Percentiles rank a stretch among this genome's conserved stretches.
phyloP scores from a whole-genome alignment of 1,140 invertebrate species.

The Uloborus diversus region DNA sequence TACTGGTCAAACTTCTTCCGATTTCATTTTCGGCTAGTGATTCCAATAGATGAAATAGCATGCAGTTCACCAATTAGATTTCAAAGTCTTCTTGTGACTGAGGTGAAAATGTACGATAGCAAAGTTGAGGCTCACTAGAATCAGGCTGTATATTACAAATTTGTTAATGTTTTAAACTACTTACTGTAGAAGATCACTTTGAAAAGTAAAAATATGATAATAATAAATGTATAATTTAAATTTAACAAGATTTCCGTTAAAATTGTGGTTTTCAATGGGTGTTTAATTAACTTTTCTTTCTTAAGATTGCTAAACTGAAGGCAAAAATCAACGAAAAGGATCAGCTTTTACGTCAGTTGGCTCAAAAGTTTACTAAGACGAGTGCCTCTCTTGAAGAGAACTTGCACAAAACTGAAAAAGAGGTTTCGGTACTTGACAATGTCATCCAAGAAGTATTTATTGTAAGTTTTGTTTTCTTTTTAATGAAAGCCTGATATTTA shows the following conservation, averaged over 20 bases:
- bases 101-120: not conserved
- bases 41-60: too few relatives aligned
- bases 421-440: conserved; percentile 57
- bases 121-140: not conserved
- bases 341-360: conserved; percentile 35
- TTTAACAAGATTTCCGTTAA: not conserved
- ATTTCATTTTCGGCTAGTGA: too few relatives aligned
- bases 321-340: conserved; percentile 30
- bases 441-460: conserved; percentile 55
- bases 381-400: conserved; percentile 54
- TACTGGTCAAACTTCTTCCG: too few relatives aligned
- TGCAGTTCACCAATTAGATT: too few relatives aligned
- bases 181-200: not conserved
- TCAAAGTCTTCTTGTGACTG: too few relatives aligned
- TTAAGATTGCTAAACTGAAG: conserved; percentile 46
- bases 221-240: not conserved
- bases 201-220: not conserved
- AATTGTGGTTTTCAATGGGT: not conserved
- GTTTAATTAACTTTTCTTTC: not conserved
- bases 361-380: conserved; percentile 50
- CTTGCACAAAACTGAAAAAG: conserved; percentile 41
- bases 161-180: not conserved
- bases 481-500: not conserved
- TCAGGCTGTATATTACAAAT: not conserved
- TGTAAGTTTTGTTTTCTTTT: conserved; percentile 30